A percentile compares a stretch with the other conserved stretches of the same genome.
phyloP scores from a whole-genome alignment of 2,888 invertebrate species.

The Folsomia candida region DNA sequence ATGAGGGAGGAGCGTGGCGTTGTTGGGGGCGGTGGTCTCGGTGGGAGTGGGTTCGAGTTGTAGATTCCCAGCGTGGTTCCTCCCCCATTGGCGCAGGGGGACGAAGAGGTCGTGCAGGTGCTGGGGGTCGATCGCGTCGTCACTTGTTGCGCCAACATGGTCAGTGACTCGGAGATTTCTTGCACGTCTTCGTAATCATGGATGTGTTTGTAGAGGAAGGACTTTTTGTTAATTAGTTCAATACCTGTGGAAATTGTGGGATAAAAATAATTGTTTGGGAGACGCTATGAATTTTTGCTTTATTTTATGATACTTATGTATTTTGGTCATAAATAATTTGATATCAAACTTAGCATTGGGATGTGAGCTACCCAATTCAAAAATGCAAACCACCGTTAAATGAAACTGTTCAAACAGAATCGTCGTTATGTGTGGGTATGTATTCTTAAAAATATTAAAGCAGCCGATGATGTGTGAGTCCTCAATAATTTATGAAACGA shows the following conservation, averaged over 20 bases:
- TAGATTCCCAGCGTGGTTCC: slow-evolving; percentile 18
- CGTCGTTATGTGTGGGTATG: too few relatives aligned
- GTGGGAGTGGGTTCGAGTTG: slow-evolving; percentile 11
- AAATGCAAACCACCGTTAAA: too few relatives aligned
- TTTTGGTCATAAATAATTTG: too few relatives aligned
- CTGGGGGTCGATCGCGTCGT: background rate
- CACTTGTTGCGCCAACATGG: slow-evolving; percentile 22
- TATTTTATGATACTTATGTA: too few relatives aligned
- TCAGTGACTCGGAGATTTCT: slow-evolving; percentile 37
- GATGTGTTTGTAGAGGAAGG: slow-evolving; percentile 38
- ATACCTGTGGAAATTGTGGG: slow-evolving; percentile 24
- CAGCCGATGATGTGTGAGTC: too few relatives aligned
- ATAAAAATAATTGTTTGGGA: background rate
- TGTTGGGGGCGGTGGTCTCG: slow-evolving; percentile 9
- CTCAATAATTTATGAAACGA: background rate
- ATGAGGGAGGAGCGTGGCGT: background rate
- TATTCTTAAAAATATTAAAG: too few relatives aligned
- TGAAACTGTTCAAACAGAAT: too few relatives aligned
- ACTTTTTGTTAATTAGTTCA: slow-evolving; percentile 38
- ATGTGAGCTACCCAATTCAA: too few relatives aligned
- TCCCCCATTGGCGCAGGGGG: background rate
- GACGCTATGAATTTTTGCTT: too few relatives aligned
- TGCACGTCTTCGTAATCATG: slow-evolving; percentile 40
- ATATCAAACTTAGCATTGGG: too few relatives aligned
- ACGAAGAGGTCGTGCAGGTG: background rate